A percentile compares a stretch with the other conserved stretches of the same genome.
These are phyloP conservation scores for Naja naja DNA, from an alignment of 2,113 vertebrate species.

Conservation along the genomic window DNA sequence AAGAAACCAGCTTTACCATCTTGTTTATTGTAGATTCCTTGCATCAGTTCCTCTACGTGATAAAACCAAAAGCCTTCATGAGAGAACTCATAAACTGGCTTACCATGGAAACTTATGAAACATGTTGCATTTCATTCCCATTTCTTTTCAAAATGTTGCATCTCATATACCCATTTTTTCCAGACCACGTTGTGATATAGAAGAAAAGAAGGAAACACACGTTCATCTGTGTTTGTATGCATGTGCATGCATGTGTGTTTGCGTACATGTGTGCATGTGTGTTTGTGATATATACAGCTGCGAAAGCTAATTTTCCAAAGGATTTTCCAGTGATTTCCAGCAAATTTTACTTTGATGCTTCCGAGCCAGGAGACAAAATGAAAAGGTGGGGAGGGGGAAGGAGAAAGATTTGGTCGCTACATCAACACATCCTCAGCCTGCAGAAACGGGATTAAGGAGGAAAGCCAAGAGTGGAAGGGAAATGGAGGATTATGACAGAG, in stretches of 20 bases:
- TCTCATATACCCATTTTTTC: conserved; percentile 57
- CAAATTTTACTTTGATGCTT: conserved; percentile 69
- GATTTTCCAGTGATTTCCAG: conserved; percentile 54
- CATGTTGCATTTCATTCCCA: conserved; percentile 63
- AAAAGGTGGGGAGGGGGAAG: background rate
- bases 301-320: background rate
- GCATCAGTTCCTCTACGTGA: background rate
- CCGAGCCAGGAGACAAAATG: conserved; percentile 13
- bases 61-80: conserved; percentile 43
- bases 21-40: conserved; percentile 16
- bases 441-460: conserved; percentile 69
- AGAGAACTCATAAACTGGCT: conserved; percentile 55
- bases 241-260: too few species aligned
- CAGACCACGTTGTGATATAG: background rate
- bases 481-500: conserved; percentile 94
- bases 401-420: conserved; percentile 60
- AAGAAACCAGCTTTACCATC: background rate
- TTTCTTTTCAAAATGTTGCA: conserved; percentile 38
- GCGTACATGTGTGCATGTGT: background rate
- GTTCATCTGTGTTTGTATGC: background rate
- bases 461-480: conserved; percentile 86
- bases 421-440: conserved; percentile 64
- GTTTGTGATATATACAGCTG: background rate
- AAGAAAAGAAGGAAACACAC: background rate
- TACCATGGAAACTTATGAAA: conserved; percentile 58